Evolutionary conservation across 1,140 invertebrate species (phyloP), one percentile per base, ranked within the genome.

Genomic region (Vanessa atalanta): DNA sequence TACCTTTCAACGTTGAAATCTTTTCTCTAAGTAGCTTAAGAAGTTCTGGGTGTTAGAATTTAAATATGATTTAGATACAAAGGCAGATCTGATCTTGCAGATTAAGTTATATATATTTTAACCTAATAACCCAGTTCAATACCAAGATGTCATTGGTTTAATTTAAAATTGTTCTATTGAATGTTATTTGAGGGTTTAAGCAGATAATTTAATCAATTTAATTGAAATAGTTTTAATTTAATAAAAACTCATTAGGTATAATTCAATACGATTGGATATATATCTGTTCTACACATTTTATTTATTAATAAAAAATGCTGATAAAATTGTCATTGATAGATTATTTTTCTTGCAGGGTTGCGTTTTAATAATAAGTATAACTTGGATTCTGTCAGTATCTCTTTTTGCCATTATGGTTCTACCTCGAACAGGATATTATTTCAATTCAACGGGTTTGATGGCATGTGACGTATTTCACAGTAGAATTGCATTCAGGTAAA

Each of bases 381-480:
- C 96, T 66, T 96, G 96, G 96, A 96, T 97, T 80, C 94, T 96
- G 71, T 97, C 96, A 50, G 94, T 97, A 80, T 96, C 96, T 63
- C 93, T 97, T 75, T 97, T 97, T 86, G 96, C 96, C 4, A 94
- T 95, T 71, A 94, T 97, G 82, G 96, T 97, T 57, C 93, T 97
- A 63, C 96, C 96, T 11, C 94, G 95, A 83, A 96, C 96, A 83
- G 96, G 96, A 79, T 97, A 97, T 90, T 97, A 97, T 91, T 97
- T 97, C 94, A 97, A 97, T 88, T 94, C 95, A n/a, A 96, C 96
- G 4, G 97, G 97, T 31, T 94, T 97, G 78, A 95, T 97, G 86
- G 96, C 96, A 70, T 97, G 97, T 87, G 97, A 97, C 82, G 96
- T 97, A n/a, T 97, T 97, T 88, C 97, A 97, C 84, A 95, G 87